These are phyloP conservation scores for Orestias chungarensis DNA, from an alignment of 2,797 vertebrate species.

Conservation along the genomic window DNA sequence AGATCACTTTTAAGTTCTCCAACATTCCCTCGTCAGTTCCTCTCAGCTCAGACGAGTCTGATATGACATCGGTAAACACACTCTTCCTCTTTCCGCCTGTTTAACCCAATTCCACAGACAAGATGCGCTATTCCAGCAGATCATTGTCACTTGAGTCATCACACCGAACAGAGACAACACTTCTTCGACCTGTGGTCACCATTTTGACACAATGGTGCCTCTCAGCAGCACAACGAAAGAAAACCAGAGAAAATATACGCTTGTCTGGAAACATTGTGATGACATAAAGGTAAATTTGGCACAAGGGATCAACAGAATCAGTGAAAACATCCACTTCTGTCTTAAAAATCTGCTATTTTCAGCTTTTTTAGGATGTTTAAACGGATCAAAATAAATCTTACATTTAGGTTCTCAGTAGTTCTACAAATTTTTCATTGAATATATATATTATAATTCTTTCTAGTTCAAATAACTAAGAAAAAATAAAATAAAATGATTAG, in stretches of 20 bases:
- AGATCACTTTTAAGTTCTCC: background rate
- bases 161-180: background rate
- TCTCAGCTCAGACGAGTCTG: conserved; percentile 1
- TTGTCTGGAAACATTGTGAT: background rate
- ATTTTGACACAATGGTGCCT: background rate
- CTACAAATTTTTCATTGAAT: background rate
- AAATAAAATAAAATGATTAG: background rate
- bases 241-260: conserved; percentile 31
- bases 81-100: conserved; percentile 5
- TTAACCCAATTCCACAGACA: conserved; percentile 12
- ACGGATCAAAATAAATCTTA: too few relatives aligned
- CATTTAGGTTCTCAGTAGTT: too few relatives aligned
- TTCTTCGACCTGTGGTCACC: background rate
- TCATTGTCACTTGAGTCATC: conserved; percentile 13
- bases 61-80: conserved; percentile 13
- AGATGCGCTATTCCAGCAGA: conserved; percentile 9
- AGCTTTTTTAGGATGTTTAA: background rate
- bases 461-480: background rate
- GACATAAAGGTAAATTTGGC: background rate
- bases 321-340: background rate
- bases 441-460: background rate
- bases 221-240: background rate
- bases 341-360: background rate
- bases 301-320: background rate
- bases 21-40: conserved; percentile 9